A percentile compares a stretch with the other conserved stretches of the same genome.
phyloP scores from a whole-genome alignment of 2,888 invertebrate genomes.

The Philaethria dido region DNA sequence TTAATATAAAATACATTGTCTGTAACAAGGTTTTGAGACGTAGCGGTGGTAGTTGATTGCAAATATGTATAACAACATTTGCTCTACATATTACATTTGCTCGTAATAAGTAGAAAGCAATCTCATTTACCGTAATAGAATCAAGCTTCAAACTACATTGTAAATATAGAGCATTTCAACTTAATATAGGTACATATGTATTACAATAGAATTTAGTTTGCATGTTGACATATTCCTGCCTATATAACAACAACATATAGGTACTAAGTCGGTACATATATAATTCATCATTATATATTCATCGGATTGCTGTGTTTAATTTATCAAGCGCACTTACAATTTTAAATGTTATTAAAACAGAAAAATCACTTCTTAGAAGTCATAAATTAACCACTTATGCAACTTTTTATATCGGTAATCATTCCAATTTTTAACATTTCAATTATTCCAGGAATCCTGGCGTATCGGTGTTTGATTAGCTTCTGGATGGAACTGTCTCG shows the following conservation, averaged over 20 bases:
- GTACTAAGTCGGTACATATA: too few relatives aligned
- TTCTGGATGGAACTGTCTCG: constrained; percentile 54
- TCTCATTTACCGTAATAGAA: constrained; percentile 4
- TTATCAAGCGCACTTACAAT: not conserved
- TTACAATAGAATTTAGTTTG: not conserved
- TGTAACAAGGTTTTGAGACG: not conserved
- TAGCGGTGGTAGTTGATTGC: constrained; percentile 1
- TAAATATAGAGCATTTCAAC: constrained; percentile 1
- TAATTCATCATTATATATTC: not conserved
- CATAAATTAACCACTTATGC: constrained; percentile 25
- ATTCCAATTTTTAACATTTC: constrained; percentile 38
- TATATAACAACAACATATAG: not conserved
- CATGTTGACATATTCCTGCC: not conserved
- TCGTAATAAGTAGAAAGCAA: not conserved
- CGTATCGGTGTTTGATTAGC: constrained; percentile 73
- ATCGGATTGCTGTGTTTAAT: not conserved
- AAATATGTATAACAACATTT: constrained; percentile 9
- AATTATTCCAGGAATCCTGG: constrained; percentile 60
- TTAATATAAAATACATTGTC: not conserved
- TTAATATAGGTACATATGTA: not conserved
- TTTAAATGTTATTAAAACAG: constrained; percentile 1
- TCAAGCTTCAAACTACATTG: not conserved
- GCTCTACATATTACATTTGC: constrained; percentile 5
- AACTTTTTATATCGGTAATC: constrained; percentile 29
- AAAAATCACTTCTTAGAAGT: constrained; percentile 6